Conservation (phyloP, 2,113 vertebrate species). For the Pollachius pollachius region DNA sequence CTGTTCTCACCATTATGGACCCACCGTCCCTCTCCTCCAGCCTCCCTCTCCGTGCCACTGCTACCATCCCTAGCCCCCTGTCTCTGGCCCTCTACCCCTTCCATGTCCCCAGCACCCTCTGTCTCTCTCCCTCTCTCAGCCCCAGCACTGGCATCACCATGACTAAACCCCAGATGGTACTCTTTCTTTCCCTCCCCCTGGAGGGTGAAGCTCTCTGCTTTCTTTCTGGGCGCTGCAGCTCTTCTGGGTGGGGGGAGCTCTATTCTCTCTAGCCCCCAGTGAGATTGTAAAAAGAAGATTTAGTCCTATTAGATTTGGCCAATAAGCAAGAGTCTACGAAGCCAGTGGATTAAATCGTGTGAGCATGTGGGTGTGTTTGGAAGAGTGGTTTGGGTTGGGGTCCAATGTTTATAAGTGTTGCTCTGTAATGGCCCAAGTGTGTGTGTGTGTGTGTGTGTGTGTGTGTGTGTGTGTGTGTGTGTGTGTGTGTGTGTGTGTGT, state of each 20-base stretch:
- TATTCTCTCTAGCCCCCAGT: constrained; percentile 41
- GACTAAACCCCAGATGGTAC: constrained; percentile 80
- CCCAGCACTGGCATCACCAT: constrained; percentile 75
- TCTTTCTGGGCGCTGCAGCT: constrained; percentile 49
- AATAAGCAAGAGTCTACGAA: constrained; percentile 53
- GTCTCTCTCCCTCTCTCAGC: constrained; percentile 31
- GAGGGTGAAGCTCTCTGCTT: constrained; percentile 64
- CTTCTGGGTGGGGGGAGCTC: constrained; percentile 27
- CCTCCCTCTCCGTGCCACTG: constrained; percentile 9
- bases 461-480: no score
- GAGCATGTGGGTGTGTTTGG: no score
- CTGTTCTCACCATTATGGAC: neutral
- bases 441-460: no score
- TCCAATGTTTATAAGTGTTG: constrained; percentile 28
- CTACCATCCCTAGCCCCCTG: neutral
- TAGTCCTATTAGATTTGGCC: constrained; percentile 65
- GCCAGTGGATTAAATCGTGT: constrained; percentile 48
- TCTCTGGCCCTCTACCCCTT: constrained; percentile 25
- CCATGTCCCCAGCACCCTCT: constrained; percentile 27
- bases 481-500: neutral
- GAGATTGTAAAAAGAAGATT: constrained; percentile 67
- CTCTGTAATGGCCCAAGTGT: constrained; percentile 19
- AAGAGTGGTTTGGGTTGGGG: constrained; percentile 26
- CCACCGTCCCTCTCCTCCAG: neutral
- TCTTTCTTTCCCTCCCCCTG: constrained; percentile 67